These are phyloP conservation scores for Didymodactylos carnosus DNA, from an alignment of 2,888 invertebrate genomes.

Conservation along the genomic window DNA sequence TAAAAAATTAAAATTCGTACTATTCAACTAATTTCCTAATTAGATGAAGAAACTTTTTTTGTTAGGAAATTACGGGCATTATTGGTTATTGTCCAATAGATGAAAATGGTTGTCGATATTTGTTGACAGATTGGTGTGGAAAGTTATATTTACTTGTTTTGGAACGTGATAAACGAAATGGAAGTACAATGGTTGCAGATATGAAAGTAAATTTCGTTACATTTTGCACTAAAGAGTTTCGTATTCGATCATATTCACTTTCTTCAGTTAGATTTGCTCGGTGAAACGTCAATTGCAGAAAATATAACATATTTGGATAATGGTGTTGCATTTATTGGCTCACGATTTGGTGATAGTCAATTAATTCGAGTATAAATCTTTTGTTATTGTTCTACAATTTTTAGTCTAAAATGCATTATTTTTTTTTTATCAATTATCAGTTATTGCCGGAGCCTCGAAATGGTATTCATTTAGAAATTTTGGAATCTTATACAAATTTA, in stretches of 20 bases:
- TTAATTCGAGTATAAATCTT: conserved; percentile 43
- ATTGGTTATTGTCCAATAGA: conserved; percentile 85
- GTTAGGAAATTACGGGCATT: conserved; percentile 62
- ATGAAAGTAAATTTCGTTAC: background rate
- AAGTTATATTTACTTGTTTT: conserved; percentile 79
- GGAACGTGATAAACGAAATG: conserved; percentile 42
- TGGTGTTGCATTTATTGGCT: conserved; percentile 79
- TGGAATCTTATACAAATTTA: conserved; percentile 88
- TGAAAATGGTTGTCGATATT: conserved; percentile 62
- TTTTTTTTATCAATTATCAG: conserved; percentile 17
- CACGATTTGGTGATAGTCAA: conserved; percentile 84
- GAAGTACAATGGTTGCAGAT: background rate
- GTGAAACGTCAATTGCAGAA: conserved; percentile 56
- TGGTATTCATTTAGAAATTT: conserved; percentile 69
- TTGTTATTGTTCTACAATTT: conserved; percentile 10
- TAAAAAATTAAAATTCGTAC: background rate
- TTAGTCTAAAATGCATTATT: too few species aligned
- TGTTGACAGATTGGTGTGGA: conserved; percentile 76
- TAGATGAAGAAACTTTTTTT: conserved; percentile 1
- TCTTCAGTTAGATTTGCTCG: conserved; percentile 17
- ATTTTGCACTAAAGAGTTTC: background rate
- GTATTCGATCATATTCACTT: background rate
- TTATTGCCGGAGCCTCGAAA: conserved; percentile 57
- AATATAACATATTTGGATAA: conserved; percentile 94
- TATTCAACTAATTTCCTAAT: background rate